These are phyloP conservation scores for Liodrosophila aerea DNA, from an alignment of 2,888 invertebrate species.

Conservation along the genomic window DNA sequence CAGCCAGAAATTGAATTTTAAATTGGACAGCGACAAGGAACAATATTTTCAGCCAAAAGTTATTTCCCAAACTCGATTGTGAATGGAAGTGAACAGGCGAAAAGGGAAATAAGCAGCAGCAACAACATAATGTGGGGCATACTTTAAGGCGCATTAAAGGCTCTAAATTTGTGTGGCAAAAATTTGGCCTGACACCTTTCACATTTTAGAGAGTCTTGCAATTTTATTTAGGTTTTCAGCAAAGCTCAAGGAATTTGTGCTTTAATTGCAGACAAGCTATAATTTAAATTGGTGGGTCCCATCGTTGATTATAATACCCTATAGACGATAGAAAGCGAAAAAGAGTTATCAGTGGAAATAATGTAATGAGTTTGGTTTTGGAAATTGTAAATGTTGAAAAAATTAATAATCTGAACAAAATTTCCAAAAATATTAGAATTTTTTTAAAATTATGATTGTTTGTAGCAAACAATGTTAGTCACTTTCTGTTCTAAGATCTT, in stretches of 20 bases:
- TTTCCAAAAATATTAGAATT: too few species aligned
- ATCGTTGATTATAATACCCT: conserved; percentile 19
- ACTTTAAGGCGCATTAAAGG: conserved; percentile 18
- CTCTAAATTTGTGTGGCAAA: conserved; percentile 7
- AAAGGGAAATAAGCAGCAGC: neutral
- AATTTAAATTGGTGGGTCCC: conserved; percentile 34
- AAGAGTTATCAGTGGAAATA: too few species aligned
- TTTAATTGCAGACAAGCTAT: conserved; percentile 54
- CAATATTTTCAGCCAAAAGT: conserved; percentile 9
- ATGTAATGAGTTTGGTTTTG: too few species aligned
- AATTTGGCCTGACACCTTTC: conserved; percentile 29
- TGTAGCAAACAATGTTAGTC: too few species aligned
- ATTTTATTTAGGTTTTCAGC: conserved; percentile 44
- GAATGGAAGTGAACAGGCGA: neutral
- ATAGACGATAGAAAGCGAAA: neutral
- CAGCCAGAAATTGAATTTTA: conserved; percentile 46
- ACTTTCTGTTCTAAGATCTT: too few species aligned
- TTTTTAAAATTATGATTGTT: too few species aligned
- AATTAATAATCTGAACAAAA: too few species aligned
- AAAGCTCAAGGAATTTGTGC: conserved; percentile 38
- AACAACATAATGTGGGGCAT: conserved; percentile 1
- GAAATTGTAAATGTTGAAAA: too few species aligned
- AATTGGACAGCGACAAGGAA: conserved; percentile 20
- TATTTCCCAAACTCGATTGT: neutral
- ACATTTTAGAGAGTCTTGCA: conserved; percentile 10